phyloP scores from a whole-genome alignment of 2,797 vertebrate species.

The Coracias cyanogaster region DNA sequence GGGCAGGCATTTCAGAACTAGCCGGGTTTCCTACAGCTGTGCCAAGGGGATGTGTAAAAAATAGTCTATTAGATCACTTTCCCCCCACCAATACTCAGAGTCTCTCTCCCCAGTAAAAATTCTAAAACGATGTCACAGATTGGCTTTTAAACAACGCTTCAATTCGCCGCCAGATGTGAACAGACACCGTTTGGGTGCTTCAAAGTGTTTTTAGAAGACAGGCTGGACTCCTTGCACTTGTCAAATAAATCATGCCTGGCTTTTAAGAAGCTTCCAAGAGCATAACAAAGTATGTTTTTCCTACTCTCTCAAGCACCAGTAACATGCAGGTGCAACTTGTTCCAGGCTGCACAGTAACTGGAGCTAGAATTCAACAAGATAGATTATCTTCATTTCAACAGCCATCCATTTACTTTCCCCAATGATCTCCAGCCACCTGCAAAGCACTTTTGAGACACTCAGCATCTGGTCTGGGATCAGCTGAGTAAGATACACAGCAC shows the following conservation, averaged over 20 bases:
- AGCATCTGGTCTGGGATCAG: not conserved
- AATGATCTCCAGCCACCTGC: not conserved
- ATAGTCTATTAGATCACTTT: not conserved
- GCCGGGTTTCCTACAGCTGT: not conserved
- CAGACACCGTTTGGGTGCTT: not conserved
- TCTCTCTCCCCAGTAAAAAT: not conserved
- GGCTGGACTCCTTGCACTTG: not conserved
- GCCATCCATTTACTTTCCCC: not conserved
- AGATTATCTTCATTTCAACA: not conserved
- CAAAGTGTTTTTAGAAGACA: not conserved
- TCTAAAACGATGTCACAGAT: not conserved
- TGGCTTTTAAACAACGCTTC: not conserved
- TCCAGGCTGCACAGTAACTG: not conserved
- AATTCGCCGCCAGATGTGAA: not conserved
- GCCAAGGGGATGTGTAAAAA: not conserved
- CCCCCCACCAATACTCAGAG: not conserved
- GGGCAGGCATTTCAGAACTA: not conserved
- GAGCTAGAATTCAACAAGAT: not conserved
- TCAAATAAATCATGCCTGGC: not conserved
- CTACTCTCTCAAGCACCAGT: not conserved
- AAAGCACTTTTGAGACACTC: not conserved
- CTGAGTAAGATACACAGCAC: not conserved
- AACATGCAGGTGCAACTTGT: not conserved
- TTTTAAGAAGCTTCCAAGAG: not conserved
- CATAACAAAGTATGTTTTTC: not conserved